phyloP scores from a whole-genome alignment of 1,140 invertebrate genomes.

The Linepithema humile region DNA sequence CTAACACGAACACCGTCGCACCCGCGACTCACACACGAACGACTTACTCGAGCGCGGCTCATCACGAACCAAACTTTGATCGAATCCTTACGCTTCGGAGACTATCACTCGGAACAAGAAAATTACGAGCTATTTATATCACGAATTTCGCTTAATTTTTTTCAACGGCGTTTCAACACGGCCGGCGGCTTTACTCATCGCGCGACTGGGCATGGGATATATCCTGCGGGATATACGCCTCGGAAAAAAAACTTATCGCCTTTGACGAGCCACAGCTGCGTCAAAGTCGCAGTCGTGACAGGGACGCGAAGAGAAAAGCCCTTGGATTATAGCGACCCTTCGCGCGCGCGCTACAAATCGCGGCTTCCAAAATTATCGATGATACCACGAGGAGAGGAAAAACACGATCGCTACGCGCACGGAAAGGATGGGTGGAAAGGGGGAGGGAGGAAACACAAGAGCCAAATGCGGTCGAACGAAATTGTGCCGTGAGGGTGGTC shows the following conservation, averaged over 20 bases:
- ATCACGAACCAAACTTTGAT: slow-evolving; percentile 39
- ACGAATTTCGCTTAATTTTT: slow-evolving; percentile 14
- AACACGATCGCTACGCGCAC: no score
- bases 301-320: slow-evolving; percentile 59
- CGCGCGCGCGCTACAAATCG: slow-evolving; percentile 60
- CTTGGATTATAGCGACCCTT: slow-evolving; percentile 41
- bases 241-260: neutral
- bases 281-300: slow-evolving; percentile 58
- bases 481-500: slow-evolving; percentile 43
- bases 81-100: neutral
- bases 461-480: slow-evolving; percentile 33
- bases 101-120: slow-evolving; percentile 2
- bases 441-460: neutral
- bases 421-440: no score
- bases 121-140: neutral
- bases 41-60: neutral
- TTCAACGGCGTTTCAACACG: neutral
- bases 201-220: neutral
- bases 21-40: neutral
- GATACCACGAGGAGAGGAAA: no score
- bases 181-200: neutral
- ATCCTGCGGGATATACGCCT: neutral
- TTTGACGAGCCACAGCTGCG: slow-evolving; percentile 33
- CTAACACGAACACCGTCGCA: neutral
- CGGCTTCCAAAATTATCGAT: slow-evolving; percentile 28